Conservation (phyloP, 2,888 invertebrate species). For the Parapristionchus giblindavisi region DNA sequence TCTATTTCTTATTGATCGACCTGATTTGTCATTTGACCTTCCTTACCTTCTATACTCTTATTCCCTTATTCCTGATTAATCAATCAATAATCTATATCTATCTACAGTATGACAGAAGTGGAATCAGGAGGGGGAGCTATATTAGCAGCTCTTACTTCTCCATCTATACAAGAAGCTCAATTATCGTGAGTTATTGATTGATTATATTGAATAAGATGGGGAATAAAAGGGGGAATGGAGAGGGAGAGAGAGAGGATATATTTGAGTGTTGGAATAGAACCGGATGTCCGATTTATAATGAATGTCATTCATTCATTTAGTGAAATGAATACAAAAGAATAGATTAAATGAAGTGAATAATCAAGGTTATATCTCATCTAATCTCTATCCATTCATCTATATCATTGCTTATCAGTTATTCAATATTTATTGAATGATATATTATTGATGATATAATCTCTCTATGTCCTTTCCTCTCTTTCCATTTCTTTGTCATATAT, state of each 20-base stretch:
- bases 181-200: background rate
- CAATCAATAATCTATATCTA: too few species aligned
- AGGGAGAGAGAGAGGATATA: background rate
- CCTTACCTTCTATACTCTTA: background rate
- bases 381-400: too few species aligned
- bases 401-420: too few species aligned
- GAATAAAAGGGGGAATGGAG: background rate
- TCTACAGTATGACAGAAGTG: slow-evolving; percentile 28
- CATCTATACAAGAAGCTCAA: slow-evolving; percentile 8
- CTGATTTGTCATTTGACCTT: too few species aligned
- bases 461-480: background rate
- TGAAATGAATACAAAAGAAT: too few species aligned
- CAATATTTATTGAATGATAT: too few species aligned
- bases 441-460: background rate
- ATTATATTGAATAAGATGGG: background rate
- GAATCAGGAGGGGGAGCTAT: slow-evolving; percentile 21
- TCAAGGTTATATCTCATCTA: too few species aligned
- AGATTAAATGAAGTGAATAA: too few species aligned
- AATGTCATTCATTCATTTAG: too few species aligned
- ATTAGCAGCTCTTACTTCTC: slow-evolving; percentile 10
- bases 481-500: background rate
- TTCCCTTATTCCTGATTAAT: background rate
- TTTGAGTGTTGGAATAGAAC: too few species aligned
- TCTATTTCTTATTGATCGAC: background rate
- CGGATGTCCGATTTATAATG: too few species aligned